A percentile compares a stretch with the other conserved stretches of the same genome.
phyloP scores from a whole-genome alignment of 2,113 vertebrate genomes.

The Cebus imitator region DNA sequence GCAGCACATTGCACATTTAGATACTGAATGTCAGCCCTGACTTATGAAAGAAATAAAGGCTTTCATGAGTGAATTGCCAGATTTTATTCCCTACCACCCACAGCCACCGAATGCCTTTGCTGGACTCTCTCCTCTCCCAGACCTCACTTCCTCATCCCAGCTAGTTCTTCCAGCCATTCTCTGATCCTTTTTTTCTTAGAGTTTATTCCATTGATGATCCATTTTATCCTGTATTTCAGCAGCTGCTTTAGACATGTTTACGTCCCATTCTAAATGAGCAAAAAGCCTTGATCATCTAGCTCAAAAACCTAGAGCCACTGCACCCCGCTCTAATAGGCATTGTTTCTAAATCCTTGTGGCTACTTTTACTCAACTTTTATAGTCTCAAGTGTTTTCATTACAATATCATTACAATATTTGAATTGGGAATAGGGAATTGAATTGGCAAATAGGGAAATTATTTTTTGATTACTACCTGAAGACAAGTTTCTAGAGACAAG shows the following conservation, averaged over 20 bases:
- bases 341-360: not conserved
- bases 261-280: not conserved
- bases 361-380: not conserved
- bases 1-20: not conserved
- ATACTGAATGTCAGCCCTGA: not conserved
- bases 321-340: too few species aligned
- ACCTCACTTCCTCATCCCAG: not conserved
- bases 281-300: not conserved
- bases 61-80: not conserved
- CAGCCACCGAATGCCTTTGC: too few species aligned
- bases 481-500: not conserved
- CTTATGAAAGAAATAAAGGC: not conserved
- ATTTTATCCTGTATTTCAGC: not conserved
- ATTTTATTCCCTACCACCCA: not conserved
- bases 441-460: not conserved
- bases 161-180: not conserved
- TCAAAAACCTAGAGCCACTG: too few species aligned
- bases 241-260: not conserved
- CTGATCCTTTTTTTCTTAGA: not conserved
- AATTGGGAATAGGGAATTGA: not conserved
- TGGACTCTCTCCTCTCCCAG: not conserved
- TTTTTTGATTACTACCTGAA: not conserved
- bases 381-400: not conserved
- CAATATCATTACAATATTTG: not conserved
- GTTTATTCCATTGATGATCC: not conserved